These are phyloP conservation scores for Ephestia elutella DNA, from an alignment of 1,140 invertebrate genomes.

Conservation along the genomic window DNA sequence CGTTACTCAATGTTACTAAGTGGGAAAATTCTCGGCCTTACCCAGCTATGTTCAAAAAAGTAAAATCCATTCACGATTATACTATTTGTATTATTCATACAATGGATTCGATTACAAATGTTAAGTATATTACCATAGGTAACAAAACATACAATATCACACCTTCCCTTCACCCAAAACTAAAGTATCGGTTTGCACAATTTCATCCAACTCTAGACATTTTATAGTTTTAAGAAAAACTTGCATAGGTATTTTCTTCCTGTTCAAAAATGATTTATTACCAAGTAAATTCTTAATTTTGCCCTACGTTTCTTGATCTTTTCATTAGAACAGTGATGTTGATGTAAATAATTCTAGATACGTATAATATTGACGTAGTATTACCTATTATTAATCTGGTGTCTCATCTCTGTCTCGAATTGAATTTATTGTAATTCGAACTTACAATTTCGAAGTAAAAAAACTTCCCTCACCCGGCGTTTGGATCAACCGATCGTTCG, in stretches of 20 bases:
- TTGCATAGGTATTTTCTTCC: conserved; percentile 68
- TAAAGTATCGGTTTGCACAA: conserved; percentile 40
- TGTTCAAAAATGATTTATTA: conserved; percentile 62
- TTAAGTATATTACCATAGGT: not conserved
- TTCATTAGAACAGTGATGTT: too few species aligned
- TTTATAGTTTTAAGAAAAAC: conserved; percentile 64
- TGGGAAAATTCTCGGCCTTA: too few species aligned
- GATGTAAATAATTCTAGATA: too few species aligned
- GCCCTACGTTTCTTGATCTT: conserved; percentile 66
- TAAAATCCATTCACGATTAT: not conserved
- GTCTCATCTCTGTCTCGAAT: too few species aligned
- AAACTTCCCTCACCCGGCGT: too few species aligned
- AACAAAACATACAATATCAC: not conserved
- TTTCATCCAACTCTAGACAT: conserved; percentile 63
- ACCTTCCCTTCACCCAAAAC: conserved; percentile 26
- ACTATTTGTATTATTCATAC: not conserved
- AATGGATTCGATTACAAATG: not conserved
- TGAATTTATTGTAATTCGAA: too few species aligned
- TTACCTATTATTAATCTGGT: too few species aligned
- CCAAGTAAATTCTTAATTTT: conserved; percentile 63
- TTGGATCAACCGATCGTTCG: too few species aligned
- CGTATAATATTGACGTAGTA: too few species aligned
- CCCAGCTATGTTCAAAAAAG: too few species aligned
- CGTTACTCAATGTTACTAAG: too few species aligned
- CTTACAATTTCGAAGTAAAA: too few species aligned